Conservation (phyloP, 2,113 vertebrate genomes). For the Pseudolaguvia tuberculata region DNA sequence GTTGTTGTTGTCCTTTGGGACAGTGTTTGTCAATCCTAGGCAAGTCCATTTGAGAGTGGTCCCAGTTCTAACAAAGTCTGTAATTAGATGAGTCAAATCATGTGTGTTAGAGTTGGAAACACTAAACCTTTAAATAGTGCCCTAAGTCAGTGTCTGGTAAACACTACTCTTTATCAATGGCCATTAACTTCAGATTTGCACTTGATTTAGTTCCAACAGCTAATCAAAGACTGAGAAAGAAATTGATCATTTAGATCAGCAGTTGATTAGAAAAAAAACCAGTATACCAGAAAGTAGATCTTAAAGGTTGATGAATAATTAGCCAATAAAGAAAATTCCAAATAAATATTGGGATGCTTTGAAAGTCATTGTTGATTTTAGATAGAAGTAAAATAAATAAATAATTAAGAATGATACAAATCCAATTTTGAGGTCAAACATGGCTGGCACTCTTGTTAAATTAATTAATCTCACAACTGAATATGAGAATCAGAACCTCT, state of each 20-base stretch:
- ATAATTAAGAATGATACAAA: not conserved
- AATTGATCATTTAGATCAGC: not conserved
- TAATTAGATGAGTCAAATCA: slow-evolving; percentile 25
- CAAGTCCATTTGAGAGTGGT: slow-evolving; percentile 3
- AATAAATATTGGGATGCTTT: not conserved
- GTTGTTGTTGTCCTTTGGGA: not conserved
- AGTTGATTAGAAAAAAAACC: not conserved
- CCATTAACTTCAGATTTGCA: slow-evolving; percentile 24
- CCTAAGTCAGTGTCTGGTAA: not conserved
- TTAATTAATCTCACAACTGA: not conserved
- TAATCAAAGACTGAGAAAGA: slow-evolving; percentile 1
- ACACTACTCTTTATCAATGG: not conserved
- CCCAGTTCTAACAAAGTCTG: not conserved
- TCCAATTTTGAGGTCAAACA: not conserved
- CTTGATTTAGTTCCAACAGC: slow-evolving; percentile 5
- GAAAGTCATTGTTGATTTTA: not conserved
- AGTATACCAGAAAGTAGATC: not conserved
- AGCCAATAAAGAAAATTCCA: not conserved
- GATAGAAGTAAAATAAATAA: not conserved
- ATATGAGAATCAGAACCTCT: no score
- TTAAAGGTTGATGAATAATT: not conserved
- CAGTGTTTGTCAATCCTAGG: slow-evolving; percentile 14
- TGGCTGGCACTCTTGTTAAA: not conserved
- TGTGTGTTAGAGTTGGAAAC: slow-evolving; percentile 23
- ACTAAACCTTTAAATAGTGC: slow-evolving; percentile 9